phyloP scores from a whole-genome alignment of 2,888 invertebrate species.

The Sepiola atlantica region DNA sequence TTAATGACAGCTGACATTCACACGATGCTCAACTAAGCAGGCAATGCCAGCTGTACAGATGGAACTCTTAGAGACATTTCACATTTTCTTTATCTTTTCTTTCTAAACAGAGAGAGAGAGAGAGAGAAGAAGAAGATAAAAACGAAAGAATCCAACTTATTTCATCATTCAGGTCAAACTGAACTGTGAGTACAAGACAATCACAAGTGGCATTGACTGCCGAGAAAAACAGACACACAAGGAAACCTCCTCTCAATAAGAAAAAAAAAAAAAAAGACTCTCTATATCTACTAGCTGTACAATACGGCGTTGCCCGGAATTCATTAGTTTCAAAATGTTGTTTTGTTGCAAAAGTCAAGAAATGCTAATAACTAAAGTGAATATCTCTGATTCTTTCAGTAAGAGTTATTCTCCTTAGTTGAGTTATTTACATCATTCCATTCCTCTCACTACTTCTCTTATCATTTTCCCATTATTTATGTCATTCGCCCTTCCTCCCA shows the following conservation, averaged over 20 bases:
- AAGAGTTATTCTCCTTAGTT: too few species aligned
- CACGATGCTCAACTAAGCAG: not conserved
- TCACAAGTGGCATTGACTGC: not conserved
- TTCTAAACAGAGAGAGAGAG: not conserved
- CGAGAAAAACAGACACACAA: not conserved
- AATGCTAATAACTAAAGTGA: too few species aligned
- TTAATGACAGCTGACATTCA: slow-evolving; percentile 21
- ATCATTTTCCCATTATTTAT: too few species aligned
- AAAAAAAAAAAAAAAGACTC: too few species aligned
- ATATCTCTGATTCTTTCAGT: too few species aligned
- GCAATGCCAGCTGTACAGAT: not conserved
- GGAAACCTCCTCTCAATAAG: not conserved
- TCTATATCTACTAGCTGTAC: too few species aligned
- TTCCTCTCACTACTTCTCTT: too few species aligned
- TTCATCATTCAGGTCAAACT: slow-evolving; percentile 20
- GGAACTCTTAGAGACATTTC: not conserved
- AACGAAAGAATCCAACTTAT: not conserved
- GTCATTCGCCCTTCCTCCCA: too few species aligned
- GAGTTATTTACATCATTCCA: too few species aligned
- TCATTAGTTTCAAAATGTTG: too few species aligned
- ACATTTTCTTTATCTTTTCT: not conserved
- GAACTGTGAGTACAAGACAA: not conserved
- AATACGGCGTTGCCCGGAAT: too few species aligned
- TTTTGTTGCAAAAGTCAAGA: too few species aligned
- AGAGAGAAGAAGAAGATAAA: not conserved